A percentile compares a stretch with the other conserved stretches of the same genome.
These are phyloP conservation scores for Lasiurus cinereus DNA, from an alignment of 2,113 vertebrate species.

Conservation along the genomic window DNA sequence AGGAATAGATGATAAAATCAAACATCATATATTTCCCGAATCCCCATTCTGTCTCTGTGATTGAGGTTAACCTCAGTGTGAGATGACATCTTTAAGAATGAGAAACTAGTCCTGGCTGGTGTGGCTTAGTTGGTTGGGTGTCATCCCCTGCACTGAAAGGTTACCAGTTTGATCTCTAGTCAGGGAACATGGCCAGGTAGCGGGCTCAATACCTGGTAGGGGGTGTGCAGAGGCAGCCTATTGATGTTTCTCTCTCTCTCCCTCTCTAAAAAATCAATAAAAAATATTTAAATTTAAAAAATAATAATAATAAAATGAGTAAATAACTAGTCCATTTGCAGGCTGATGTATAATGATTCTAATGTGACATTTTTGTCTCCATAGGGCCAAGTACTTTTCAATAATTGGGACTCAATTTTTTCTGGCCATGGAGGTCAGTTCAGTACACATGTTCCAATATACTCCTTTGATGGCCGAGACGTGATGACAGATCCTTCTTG, in stretches of 20 bases:
- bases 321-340: neutral
- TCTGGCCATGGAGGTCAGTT: slow-evolving; percentile 90
- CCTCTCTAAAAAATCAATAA: neutral
- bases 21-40: neutral
- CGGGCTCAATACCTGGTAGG: neutral
- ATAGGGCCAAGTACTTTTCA: slow-evolving; percentile 95
- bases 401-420: slow-evolving; percentile 95
- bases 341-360: neutral
- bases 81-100: neutral
- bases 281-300: neutral
- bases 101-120: neutral
- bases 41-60: neutral
- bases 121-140: neutral
- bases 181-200: neutral
- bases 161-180: neutral
- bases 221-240: neutral
- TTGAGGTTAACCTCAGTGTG: neutral
- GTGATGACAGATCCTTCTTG: slow-evolving; percentile 94
- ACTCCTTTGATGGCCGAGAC: slow-evolving; percentile 97
- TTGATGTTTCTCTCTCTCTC: neutral
- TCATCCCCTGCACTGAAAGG: neutral
- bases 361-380: slow-evolving; percentile 70
- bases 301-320: neutral
- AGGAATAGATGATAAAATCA: neutral
- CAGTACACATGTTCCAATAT: slow-evolving; percentile 92